Base-by-base conservation (phyloP, 2,113 vertebrate genomes). In the Aix galericulata region DNA sequence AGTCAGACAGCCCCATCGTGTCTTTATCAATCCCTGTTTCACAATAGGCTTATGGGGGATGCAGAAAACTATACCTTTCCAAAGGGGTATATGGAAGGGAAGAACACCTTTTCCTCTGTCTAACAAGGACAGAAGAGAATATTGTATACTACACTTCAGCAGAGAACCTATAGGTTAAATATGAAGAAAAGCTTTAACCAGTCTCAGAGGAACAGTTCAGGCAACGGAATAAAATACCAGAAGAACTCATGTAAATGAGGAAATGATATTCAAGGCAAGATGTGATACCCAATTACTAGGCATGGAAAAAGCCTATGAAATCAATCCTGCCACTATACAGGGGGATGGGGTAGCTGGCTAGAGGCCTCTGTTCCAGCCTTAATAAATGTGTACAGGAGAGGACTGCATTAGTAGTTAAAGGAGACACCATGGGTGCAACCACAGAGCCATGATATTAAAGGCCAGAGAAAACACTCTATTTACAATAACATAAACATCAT, bases 401-500 rank as follows among this genome's bases (percentile, higher is more conserved):
- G 48, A 71, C 68, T 60, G 60, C 38, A 67, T 90, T 88, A 81
- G 11, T 26, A 89, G 82, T 71, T 95, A 93, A 82, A 86, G 79
- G 60, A 95, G 74, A 79, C 68, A 79, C 16, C 27, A 78, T 52
- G 46, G 31, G 8, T 93, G 46, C 78, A 96, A 94, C 20, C 67
- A 76, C 3, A 60, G 38, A 91, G 25, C 21, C 7, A 72, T 50
- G 48, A 93, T 96, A 74, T 79, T 86, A 92, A 88, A 95, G 85
- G 88, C 55, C 60, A 89, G 26, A 95, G 58, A 80, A 90, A 94
- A 92, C 78, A 84, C 22, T 91, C 82, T 95, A 97, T 96, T 97
- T 97, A 95, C 88, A 93, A 94, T 88, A 93, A 97, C 96, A 97
- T 88, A 94, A 97, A 88, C 67, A 91, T 80, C 4, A 32, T 92